phyloP scores from a whole-genome alignment of 2,797 vertebrate species.

The Darevskia nairensis region DNA sequence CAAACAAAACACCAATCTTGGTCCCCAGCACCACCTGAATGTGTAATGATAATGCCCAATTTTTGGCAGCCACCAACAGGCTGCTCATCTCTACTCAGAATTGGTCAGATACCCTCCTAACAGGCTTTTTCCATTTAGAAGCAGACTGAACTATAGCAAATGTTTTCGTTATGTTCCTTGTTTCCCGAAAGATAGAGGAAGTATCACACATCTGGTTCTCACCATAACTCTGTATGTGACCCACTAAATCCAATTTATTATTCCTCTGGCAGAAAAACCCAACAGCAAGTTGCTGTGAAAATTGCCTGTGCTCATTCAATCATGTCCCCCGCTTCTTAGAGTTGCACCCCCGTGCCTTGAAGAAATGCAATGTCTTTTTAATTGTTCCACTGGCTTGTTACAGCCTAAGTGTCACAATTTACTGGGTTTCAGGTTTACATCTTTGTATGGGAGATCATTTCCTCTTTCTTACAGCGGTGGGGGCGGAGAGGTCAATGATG shows the following conservation, averaged over 20 bases:
- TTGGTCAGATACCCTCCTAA: not conserved
- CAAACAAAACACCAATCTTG: no score
- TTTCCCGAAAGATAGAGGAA: not conserved
- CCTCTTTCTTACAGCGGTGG: not conserved
- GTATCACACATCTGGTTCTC: constrained; percentile 2
- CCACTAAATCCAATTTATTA: not conserved
- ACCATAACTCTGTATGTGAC: not conserved
- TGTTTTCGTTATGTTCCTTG: not conserved
- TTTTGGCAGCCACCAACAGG: not conserved
- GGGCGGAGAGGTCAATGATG: not conserved
- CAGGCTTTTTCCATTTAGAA: not conserved
- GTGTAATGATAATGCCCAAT: not conserved
- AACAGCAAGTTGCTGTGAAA: not conserved
- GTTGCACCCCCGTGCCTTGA: not conserved
- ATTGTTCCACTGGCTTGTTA: constrained; percentile 6
- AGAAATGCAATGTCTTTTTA: not conserved
- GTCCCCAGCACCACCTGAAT: not conserved
- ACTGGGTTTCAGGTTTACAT: not conserved
- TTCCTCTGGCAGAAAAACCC: not conserved
- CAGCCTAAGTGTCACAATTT: not conserved
- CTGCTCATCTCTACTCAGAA: not conserved
- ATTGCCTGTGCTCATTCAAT: not conserved
- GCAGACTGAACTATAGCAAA: not conserved
- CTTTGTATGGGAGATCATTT: not conserved
- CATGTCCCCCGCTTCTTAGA: not conserved